These are phyloP conservation scores for Peromyscus californicus DNA, from an alignment of 2,113 vertebrate genomes.

Conservation along the genomic window DNA sequence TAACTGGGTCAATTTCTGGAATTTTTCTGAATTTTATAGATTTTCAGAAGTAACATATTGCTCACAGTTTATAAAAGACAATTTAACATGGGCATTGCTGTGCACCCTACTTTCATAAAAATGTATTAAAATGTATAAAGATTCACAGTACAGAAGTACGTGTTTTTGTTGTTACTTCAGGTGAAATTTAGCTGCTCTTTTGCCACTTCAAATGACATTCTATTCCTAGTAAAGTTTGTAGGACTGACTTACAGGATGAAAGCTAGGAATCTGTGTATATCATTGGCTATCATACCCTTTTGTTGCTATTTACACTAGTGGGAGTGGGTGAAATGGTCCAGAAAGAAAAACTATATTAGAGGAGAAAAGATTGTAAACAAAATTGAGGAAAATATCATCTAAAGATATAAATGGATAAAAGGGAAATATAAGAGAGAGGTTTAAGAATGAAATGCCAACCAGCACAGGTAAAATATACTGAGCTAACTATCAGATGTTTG, in stretches of 20 bases:
- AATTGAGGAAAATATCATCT: constrained; percentile 28
- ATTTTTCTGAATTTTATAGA: background rate
- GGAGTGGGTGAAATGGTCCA: background rate
- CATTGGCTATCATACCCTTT: background rate
- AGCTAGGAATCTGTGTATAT: background rate
- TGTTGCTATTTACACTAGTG: background rate
- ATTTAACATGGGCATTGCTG: background rate
- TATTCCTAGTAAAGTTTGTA: background rate
- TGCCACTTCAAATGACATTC: constrained; percentile 5
- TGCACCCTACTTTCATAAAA: background rate
- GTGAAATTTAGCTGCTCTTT: background rate
- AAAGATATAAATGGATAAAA: background rate
- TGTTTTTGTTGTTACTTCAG: constrained; percentile 26
- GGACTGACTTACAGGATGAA: background rate
- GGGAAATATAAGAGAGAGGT: background rate
- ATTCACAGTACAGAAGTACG: background rate
- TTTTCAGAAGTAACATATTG: background rate
- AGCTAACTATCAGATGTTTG: background rate
- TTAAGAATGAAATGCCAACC: constrained; percentile 19
- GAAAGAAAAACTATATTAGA: background rate
- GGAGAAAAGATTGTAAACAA: background rate
- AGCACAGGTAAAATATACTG: background rate
- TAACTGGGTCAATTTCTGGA: background rate
- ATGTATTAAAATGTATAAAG: background rate
- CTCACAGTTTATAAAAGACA: background rate